These are phyloP conservation scores for Thereva unica DNA, from an alignment of 2,888 invertebrate species.

Conservation along the genomic window DNA sequence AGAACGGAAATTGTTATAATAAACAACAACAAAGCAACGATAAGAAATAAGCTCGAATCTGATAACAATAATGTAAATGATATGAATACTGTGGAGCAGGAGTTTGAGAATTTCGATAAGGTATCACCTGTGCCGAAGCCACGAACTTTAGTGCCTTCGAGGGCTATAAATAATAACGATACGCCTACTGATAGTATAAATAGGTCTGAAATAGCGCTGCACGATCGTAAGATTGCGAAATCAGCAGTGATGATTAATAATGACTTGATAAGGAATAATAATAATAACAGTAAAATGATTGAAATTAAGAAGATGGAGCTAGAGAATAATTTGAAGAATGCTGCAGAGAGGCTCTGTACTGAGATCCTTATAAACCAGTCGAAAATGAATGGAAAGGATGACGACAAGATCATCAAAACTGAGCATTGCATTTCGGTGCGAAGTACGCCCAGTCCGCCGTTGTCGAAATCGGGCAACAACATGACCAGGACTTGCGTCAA, in stretches of 20 bases:
- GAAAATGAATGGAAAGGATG: background rate
- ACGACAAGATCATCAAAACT: slow-evolving; percentile 9
- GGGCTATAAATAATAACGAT: slow-evolving; percentile 7
- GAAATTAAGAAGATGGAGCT: slow-evolving; percentile 53
- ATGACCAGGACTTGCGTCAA: slow-evolving; percentile 31
- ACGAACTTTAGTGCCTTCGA: slow-evolving; percentile 34
- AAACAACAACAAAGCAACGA: slow-evolving; percentile 29
- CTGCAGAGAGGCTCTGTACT: slow-evolving; percentile 56
- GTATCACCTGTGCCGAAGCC: slow-evolving; percentile 40
- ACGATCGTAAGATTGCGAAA: slow-evolving; percentile 27
- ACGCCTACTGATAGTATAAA: slow-evolving; percentile 34
- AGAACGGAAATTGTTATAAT: slow-evolving; percentile 39
- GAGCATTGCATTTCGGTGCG: slow-evolving; percentile 41
- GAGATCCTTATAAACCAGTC: slow-evolving; percentile 56
- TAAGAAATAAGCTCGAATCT: slow-evolving; percentile 15
- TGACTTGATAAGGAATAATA: slow-evolving; percentile 36
- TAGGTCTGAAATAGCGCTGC: slow-evolving; percentile 46
- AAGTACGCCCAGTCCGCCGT: slow-evolving; percentile 30
- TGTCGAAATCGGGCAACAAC: slow-evolving; percentile 5
- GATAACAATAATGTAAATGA: slow-evolving; percentile 37
- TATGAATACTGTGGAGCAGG: background rate
- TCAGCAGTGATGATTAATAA: slow-evolving; percentile 27
- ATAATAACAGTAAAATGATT: slow-evolving; percentile 44
- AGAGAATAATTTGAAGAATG: slow-evolving; percentile 57
- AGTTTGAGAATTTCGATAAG: slow-evolving; percentile 20